Evolutionary conservation across 2,888 invertebrate species (phyloP).

Genomic region (Beris morrisii): DNA sequence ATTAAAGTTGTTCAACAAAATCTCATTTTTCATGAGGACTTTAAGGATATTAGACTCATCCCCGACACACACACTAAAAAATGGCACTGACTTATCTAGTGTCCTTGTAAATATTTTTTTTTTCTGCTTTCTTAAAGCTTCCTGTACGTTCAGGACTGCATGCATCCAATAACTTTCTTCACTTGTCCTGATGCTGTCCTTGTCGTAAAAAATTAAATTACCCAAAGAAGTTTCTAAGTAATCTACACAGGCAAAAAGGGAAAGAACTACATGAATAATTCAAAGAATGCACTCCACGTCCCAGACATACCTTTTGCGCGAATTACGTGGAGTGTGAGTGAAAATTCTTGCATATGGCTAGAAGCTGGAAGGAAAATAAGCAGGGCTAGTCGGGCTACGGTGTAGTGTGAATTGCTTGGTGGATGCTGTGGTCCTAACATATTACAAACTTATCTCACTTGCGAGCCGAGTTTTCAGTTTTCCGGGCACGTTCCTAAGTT

Average conservation of each 20-base stretch:
- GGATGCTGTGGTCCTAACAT: constrained; percentile 10
- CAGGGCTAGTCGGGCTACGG: neutral
- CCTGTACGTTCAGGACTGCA: too few species aligned
- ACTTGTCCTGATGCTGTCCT: neutral
- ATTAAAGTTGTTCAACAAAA: too few species aligned
- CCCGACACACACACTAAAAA: too few species aligned
- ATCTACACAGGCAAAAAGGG: constrained; percentile 29
- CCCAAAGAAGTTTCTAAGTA: constrained; percentile 34
- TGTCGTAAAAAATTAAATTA: constrained; percentile 37
- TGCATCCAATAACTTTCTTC: too few species aligned
- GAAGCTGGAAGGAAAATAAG: neutral
- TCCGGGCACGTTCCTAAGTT: constrained; percentile 34
- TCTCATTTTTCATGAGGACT: too few species aligned
- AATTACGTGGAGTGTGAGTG: neutral
- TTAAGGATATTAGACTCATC: too few species aligned
- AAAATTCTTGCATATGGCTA: constrained; percentile 1
- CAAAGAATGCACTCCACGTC: constrained; percentile 33
- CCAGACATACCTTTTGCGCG: constrained; percentile 25
- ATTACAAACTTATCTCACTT: constrained; percentile 19
- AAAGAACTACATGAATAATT: constrained; percentile 35
- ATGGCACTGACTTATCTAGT: too few species aligned
- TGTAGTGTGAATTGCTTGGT: neutral
- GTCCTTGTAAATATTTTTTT: too few species aligned
- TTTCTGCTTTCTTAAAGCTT: too few species aligned
- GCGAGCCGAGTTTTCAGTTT: constrained; percentile 11